A percentile compares a stretch with the other conserved stretches of the same genome.
Conservation (phyloP, 2,888 invertebrate species). For the Anodontia alba region DNA sequence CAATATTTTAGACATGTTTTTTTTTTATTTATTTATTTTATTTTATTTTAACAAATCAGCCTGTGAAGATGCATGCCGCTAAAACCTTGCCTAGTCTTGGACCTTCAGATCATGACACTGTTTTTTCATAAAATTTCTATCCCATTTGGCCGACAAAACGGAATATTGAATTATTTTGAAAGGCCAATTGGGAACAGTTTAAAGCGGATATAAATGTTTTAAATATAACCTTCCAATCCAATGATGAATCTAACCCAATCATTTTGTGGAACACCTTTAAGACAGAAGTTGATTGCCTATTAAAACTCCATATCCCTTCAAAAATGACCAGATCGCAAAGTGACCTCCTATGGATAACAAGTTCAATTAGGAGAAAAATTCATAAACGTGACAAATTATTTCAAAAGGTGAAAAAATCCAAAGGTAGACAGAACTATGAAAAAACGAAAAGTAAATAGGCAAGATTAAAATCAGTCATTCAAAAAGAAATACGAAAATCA, state of each 20-base stretch:
- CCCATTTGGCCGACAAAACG: too few species aligned
- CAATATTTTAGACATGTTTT: neutral
- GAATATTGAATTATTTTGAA: too few species aligned
- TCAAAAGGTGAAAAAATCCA: neutral
- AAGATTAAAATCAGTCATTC: neutral
- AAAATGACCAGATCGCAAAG: neutral
- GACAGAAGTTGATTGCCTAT: neutral
- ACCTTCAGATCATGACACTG: neutral
- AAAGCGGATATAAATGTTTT: neutral
- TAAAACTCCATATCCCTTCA: neutral
- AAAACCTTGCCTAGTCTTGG: neutral
- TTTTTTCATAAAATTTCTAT: conserved; percentile 14
- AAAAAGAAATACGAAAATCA: conserved; percentile 13
- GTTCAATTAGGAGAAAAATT: neutral
- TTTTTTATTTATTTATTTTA: too few species aligned
- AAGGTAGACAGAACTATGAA: neutral
- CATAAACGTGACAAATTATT: conserved; percentile 17
- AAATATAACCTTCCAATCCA: neutral
- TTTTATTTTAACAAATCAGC: neutral
- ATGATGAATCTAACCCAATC: conserved; percentile 11
- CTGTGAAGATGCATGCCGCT: neutral
- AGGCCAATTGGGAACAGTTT: neutral
- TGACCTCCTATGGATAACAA: conserved; percentile 24
- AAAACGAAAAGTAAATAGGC: neutral
- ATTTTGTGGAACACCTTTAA: conserved; percentile 10